These are phyloP conservation scores for Anastatus disparis DNA, from an alignment of 1,140 invertebrate genomes.

Conservation along the genomic window DNA sequence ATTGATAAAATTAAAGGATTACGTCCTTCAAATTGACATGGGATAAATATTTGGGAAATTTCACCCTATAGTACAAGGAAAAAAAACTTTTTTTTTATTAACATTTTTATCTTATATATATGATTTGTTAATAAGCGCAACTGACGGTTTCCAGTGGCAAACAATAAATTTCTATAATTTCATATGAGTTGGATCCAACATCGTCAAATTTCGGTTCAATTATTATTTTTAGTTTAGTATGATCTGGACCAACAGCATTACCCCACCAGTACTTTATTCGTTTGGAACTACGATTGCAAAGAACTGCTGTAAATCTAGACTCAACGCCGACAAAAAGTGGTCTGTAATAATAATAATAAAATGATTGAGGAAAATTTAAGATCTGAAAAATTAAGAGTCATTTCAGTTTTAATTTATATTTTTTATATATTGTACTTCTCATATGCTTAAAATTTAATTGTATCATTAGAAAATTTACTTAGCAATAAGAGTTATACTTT, in stretches of 20 bases:
- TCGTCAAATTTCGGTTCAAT: constrained; percentile 18
- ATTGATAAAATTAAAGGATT: constrained; percentile 36
- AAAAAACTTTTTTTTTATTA: too few relatives aligned
- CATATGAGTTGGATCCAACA: not conserved
- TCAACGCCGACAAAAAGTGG: constrained; percentile 24
- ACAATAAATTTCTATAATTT: constrained; percentile 12
- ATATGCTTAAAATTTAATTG: too few relatives aligned
- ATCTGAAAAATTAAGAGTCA: too few relatives aligned
- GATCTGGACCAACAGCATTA: constrained; percentile 10
- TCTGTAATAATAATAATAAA: constrained; percentile 15
- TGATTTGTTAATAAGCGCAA: constrained; percentile 2
- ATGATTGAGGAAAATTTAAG: too few relatives aligned
- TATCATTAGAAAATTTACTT: too few relatives aligned
- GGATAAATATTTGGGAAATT: constrained; percentile 22
- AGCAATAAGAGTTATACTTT: too few relatives aligned
- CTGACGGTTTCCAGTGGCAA: constrained; percentile 33
- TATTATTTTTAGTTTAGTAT: constrained; percentile 10
- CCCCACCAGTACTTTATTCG: constrained; percentile 29
- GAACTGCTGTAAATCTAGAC: not conserved
- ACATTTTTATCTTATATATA: too few relatives aligned
- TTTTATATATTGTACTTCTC: too few relatives aligned
- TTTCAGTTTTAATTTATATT: too few relatives aligned
- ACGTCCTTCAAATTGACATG: constrained; percentile 12
- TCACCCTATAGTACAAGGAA: constrained; percentile 20
- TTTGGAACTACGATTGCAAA: constrained; percentile 16